A percentile compares a stretch with the other conserved stretches of the same genome.
Evolutionary conservation across 35 echinoderm and acorn worm genomes (phyloP).

Genomic region (Hemicentrotus pulcherrimus): DNA sequence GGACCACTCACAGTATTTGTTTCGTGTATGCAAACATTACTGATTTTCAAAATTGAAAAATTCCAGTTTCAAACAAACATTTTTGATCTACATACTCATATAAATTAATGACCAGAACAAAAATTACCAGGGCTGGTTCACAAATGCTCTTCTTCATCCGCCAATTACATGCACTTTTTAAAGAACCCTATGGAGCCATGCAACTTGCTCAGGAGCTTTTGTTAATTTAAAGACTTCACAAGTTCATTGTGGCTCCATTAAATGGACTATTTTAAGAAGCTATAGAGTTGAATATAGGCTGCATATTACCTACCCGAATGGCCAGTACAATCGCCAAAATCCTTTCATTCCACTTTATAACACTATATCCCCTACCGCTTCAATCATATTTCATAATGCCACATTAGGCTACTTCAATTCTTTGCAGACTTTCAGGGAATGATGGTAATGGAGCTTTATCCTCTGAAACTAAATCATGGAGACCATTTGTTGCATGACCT

Average conservation of each 20-base stretch:
- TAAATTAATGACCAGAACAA: not conserved
- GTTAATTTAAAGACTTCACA: not conserved
- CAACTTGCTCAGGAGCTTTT: not conserved
- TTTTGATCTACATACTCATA: no score
- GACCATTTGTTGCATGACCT: not conserved
- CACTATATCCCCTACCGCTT: not conserved
- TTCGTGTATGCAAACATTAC: no score
- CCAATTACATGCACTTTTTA: not conserved
- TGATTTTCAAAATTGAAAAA: no score
- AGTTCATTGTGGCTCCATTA: not conserved
- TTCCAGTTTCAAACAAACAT: no score
- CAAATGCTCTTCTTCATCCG: not conserved
- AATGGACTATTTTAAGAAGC: conserved; percentile 13
- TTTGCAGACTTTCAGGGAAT: not conserved
- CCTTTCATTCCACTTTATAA: not conserved
- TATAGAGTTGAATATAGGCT: not conserved
- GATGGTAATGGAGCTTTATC: conserved; percentile 10
- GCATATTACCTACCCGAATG: not conserved
- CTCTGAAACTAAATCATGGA: not conserved
- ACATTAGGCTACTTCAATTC: not conserved
- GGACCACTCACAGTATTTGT: no score
- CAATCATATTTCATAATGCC: conserved; percentile 5
- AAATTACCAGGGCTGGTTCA: not conserved
- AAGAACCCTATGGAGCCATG: not conserved
- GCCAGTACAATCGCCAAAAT: not conserved